Evolutionary conservation across 2,888 invertebrate genomes (phyloP).

Genomic region (Geotrupes spiniger): DNA sequence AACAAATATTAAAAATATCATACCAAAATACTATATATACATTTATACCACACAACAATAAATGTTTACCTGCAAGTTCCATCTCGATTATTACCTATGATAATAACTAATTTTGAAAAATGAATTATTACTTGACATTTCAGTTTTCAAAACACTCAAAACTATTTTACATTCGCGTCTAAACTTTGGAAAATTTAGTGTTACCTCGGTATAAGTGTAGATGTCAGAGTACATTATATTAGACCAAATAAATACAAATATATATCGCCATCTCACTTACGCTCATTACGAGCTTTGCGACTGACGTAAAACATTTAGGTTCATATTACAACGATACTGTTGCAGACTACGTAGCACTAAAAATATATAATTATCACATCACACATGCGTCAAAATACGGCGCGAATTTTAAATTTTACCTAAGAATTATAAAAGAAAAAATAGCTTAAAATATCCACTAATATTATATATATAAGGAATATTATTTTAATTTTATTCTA

Average conservation of each 20-base stretch:
- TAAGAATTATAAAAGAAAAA: no score
- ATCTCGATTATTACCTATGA: constrained; percentile 42
- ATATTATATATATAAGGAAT: no score
- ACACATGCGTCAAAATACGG: no score
- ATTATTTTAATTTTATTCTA: no score
- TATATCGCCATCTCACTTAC: constrained; percentile 8
- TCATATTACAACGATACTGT: no score
- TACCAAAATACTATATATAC: constrained; percentile 13
- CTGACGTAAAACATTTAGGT: no score
- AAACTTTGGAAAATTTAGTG: constrained; percentile 28
- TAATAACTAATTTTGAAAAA: constrained; percentile 22
- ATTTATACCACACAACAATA: constrained; percentile 25
- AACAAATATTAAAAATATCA: constrained; percentile 17
- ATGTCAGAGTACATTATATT: constrained; percentile 18
- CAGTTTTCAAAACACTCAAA: constrained; percentile 23
- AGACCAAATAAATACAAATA: background rate
- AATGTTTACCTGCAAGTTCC: constrained; percentile 41
- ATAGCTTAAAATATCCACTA: no score
- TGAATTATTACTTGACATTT: constrained; percentile 27
- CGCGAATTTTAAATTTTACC: no score
- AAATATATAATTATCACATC: no score
- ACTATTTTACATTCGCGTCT: constrained; percentile 23
- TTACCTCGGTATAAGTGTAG: constrained; percentile 22
- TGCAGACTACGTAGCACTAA: no score
- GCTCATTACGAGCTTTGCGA: no score